Evolutionary conservation across 1,140 invertebrate genomes (phyloP).

Genomic region (Bombus difficillimus): DNA sequence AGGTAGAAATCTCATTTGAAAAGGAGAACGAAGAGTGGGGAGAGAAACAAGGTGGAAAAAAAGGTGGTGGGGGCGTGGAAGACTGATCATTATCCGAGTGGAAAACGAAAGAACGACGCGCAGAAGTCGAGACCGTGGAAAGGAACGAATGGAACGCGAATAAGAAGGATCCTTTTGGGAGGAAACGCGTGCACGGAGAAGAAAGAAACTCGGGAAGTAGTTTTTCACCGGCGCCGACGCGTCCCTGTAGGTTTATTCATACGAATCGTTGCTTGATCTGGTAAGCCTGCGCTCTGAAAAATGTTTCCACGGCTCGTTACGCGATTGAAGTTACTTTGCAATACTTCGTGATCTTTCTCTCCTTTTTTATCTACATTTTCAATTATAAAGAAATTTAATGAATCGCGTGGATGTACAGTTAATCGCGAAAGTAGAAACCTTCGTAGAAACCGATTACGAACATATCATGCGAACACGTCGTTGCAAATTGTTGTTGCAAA

Average conservation of each 20-base stretch:
- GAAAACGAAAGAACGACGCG: constrained; percentile 25
- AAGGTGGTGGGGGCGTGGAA: background rate
- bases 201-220: background rate
- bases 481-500: no score
- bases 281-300: background rate
- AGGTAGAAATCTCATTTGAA: background rate
- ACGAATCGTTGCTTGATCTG: background rate
- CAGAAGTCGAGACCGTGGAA: constrained; percentile 25
- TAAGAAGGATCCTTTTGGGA: constrained; percentile 4
- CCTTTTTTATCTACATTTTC: background rate
- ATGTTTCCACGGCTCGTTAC: background rate
- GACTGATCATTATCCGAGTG: constrained; percentile 50
- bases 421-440: no score
- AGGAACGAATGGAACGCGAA: constrained; percentile 32
- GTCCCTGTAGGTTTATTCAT: constrained; percentile 19
- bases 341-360: background rate
- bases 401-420: no score
- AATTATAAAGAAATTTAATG: no score
- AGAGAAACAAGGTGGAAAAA: no score
- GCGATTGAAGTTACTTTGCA: background rate
- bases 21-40: background rate
- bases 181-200: background rate
- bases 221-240: constrained; percentile 2
- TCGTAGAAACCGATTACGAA: no score
- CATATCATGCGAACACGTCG: no score